Base-by-base conservation (phyloP, 1,140 invertebrate genomes). In the Drosophila ambigua region DNA sequence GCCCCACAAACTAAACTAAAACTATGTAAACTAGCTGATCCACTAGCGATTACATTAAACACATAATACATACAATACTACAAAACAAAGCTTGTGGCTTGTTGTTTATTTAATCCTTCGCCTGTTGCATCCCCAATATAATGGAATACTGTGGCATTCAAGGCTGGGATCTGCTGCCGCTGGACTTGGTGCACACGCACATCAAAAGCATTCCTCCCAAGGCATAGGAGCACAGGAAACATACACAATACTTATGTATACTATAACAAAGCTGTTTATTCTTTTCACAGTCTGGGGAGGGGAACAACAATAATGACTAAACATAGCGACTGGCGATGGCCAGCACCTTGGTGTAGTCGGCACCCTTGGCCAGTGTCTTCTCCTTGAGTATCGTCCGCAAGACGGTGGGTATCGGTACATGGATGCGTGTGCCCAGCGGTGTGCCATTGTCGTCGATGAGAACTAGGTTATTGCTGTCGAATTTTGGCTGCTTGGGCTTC, bases 391-490 rank as follows among this genome's bases (percentile, higher is more conserved):
- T 96, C 6, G 96, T 97, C 62, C 98, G 93, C n/a, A 99, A 92
- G 50, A 97, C 94, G 4, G 97, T 96, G 5, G 99, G 99, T 74
- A 99, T 97, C 0, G 99, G 99, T 11, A 98, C 98, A 84, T 96
- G 95, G 73, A 99, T 98, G 69, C 98, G 94, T 4, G 97, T 99
- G 24, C 99, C 99, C 9, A 99, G 92, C 1, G 98, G 98, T 23
- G 94, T 96, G 74, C 98, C 98, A 92, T 95, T 97, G 79, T 99
- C 98, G 90, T 99, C 98, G 57, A 99, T 96, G 0, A 99, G 92
- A 1, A 99, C 98, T 64, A 99, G 91, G 93, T 99, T 99, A 90
- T 99, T 99, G 72, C 95, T 97, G 92, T 99, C 99, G 93, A 97
- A 98, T 87, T 96, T 96, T 0, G 98, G 98, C 35, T 98, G 93